A percentile compares a stretch with the other conserved stretches of the same genome.
Conservation (phyloP, 2,888 invertebrate species). For the Synergus itoensis region DNA sequence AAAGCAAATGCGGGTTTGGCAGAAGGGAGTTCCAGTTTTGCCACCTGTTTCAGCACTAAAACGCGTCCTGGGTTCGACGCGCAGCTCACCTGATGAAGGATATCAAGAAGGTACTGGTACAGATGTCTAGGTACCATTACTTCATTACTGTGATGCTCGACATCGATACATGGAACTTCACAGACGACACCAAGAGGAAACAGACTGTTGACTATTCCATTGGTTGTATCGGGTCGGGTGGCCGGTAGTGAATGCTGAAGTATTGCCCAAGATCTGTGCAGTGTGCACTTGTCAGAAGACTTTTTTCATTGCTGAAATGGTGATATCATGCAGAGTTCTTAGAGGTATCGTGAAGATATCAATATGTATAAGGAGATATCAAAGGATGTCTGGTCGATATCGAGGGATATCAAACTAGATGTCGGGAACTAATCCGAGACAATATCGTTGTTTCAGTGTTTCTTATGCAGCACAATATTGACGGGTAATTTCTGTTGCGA, state of each 20-base stretch:
- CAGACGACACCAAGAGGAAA: slow-evolving; percentile 42
- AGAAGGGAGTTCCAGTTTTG: slow-evolving; percentile 90
- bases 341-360: slow-evolving; percentile 4
- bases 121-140: slow-evolving; percentile 85
- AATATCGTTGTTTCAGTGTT: slow-evolving; percentile 61
- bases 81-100: slow-evolving; percentile 93
- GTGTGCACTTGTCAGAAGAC: neutral
- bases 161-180: slow-evolving; percentile 62
- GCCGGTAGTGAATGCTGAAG: slow-evolving; percentile 67
- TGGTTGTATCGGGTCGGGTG: slow-evolving; percentile 62
- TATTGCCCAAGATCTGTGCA: neutral
- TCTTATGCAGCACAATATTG: slow-evolving; percentile 65
- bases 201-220: slow-evolving; percentile 46
- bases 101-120: slow-evolving; percentile 96
- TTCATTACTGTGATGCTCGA: slow-evolving; percentile 75
- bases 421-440: slow-evolving; percentile 36
- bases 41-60: slow-evolving; percentile 92
- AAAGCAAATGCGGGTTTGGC: slow-evolving; percentile 92
- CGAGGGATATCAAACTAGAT: slow-evolving; percentile 1
- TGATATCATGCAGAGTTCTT: slow-evolving; percentile 1
- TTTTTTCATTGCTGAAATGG: slow-evolving; percentile 5
- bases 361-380: neutral
- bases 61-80: slow-evolving; percentile 89
- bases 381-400: neutral
- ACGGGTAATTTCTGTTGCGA: slow-evolving; percentile 66